Percentiles rank a stretch among this genome's conserved stretches.
Conservation (phyloP, 2,113 vertebrate species). For the Pristiophorus japonicus region DNA sequence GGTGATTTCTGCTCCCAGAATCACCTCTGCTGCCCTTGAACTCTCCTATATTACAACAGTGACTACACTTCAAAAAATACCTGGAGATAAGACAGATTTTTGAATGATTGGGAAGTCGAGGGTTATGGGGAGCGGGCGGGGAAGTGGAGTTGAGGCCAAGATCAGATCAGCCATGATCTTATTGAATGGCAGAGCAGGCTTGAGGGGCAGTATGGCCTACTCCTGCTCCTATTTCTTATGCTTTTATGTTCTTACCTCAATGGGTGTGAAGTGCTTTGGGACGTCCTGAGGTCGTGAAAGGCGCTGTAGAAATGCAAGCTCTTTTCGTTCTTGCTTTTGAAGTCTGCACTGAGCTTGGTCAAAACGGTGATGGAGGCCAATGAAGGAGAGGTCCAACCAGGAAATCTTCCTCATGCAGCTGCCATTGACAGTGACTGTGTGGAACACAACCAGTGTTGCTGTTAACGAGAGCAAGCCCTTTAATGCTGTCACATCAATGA, state of each 20-base stretch:
- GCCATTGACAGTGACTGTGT: neutral
- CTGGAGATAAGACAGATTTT: too few relatives aligned
- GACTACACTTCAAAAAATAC: neutral
- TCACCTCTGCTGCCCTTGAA: neutral
- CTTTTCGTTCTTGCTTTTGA: neutral
- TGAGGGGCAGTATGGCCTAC: too few relatives aligned
- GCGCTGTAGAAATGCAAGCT: neutral
- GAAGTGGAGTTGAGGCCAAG: too few relatives aligned
- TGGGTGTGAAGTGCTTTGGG: neutral
- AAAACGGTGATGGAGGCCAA: neutral
- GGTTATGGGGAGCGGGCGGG: too few relatives aligned
- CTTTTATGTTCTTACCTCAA: too few relatives aligned
- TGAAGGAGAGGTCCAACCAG: neutral
- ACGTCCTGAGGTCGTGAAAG: neutral
- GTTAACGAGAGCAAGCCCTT: neutral
- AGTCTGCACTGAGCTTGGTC: neutral
- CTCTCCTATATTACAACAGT: neutral
- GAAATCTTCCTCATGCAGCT: neutral
- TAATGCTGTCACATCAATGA: conserved; percentile 15
- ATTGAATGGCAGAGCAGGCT: too few relatives aligned
- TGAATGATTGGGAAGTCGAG: too few relatives aligned
- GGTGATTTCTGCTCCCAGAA: neutral
- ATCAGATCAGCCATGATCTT: too few relatives aligned
- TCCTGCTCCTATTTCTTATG: too few relatives aligned
- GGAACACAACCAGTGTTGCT: neutral